These are phyloP conservation scores for Charina bottae DNA, from an alignment of 2,113 vertebrate species.

Conservation along the genomic window DNA sequence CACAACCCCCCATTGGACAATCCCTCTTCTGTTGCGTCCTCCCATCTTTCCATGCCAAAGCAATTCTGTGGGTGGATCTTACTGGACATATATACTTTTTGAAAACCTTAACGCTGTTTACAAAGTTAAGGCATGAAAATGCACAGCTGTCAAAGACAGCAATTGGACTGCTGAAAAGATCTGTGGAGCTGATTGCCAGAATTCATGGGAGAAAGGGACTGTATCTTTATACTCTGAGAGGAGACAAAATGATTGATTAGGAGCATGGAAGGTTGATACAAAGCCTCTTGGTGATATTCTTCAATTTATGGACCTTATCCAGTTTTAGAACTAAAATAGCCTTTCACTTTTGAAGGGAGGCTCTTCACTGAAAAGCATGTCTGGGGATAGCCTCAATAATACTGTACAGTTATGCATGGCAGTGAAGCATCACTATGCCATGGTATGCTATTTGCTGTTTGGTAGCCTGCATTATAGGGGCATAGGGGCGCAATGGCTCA, in stretches of 20 bases:
- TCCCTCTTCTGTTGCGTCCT: neutral
- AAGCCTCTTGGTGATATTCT: neutral
- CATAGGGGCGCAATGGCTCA: too few species aligned
- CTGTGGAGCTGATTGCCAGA: neutral
- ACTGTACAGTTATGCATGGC: too few species aligned
- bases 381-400: too few species aligned
- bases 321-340: neutral
- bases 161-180: neutral
- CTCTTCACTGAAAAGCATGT: too few species aligned
- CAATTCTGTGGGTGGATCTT: neutral
- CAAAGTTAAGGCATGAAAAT: neutral
- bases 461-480: too few species aligned
- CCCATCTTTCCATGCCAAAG: neutral
- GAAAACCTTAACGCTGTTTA: neutral
- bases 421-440: too few species aligned
- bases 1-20: neutral
- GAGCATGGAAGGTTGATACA: neutral
- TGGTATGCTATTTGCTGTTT: too few species aligned
- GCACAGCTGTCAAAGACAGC: neutral
- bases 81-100: neutral
- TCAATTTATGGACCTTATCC: neutral
- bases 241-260: neutral
- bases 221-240: neutral
- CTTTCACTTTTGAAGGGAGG: neutral
- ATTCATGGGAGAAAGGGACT: neutral